Base-by-base conservation (phyloP, 2,888 invertebrate genomes). In the Mechanitis mazaeus region DNA sequence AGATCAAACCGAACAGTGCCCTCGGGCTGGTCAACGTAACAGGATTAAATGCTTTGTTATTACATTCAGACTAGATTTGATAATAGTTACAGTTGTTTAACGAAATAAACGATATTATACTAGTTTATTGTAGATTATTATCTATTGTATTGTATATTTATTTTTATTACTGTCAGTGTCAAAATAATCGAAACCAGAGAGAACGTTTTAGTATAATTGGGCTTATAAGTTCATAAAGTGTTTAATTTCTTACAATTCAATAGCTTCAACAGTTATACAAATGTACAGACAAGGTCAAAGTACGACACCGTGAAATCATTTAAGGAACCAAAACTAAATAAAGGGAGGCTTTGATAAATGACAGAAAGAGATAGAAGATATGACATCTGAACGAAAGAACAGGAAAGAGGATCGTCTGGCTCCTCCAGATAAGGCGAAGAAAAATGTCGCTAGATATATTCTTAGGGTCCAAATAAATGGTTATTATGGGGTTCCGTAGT, bases 391-490 rank as follows among this genome's bases (percentile, higher is more conserved):
- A 76, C 28, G 59, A 56, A 74, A 81, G 70, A 69, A 73, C 70
- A 79, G 80, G 61, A 69, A 64, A 68, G 66, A 54, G 72, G 54
- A 59, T 63, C 75, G 87, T 83, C 88, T 89, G 89, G 81, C 75
- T 79, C 78, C 75, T 70, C 69, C 59, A 87, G 89, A 90, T 90
- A 90, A 89, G 84, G 79, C 78, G 72, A 84, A 86, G 89, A 89
- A 90, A 89, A 90, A 90, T 89, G 88, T 87, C 87, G 77, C 79
- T 69, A 78, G 85, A 86, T 88, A 87, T 86, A 85, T 85, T 78
- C 81, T 73, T 76, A 71, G 84, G 84, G 80, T 75, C 71, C 77
- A 79, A 78, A 88, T 85, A 85, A 83, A 88, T 87, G 83, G 86
- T 85, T 87, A 85, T 86, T 87, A 87, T 82, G 79, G 87, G 87